Percentiles rank a stretch among this genome's conserved stretches.
These are phyloP conservation scores for Tragelaphus strepsiceros DNA, from an alignment of 2,113 vertebrate species.

Conservation along the genomic window DNA sequence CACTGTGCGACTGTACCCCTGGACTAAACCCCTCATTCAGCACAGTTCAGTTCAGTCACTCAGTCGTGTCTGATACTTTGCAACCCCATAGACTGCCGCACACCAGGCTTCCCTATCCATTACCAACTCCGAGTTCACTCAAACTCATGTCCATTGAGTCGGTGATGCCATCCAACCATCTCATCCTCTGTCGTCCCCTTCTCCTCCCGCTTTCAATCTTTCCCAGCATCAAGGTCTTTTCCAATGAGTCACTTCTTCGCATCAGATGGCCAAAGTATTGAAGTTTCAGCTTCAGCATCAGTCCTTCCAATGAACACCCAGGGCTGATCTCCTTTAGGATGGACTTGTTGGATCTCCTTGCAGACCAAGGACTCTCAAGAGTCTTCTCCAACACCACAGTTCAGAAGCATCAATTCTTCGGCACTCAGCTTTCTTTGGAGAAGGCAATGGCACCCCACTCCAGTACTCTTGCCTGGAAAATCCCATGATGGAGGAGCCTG, in stretches of 20 bases:
- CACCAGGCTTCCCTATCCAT: not conserved
- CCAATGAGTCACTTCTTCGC: not conserved
- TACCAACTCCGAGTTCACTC: not conserved
- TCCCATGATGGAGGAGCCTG: no score
- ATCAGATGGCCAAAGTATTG: not conserved
- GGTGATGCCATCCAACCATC: not conserved
- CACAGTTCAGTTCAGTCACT: not conserved
- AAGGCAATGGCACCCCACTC: no score
- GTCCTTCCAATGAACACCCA: not conserved
- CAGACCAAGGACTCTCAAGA: not conserved
- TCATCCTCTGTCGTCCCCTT: not conserved
- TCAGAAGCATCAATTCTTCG: not conserved
- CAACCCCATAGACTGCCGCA: not conserved
- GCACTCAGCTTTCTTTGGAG: not conserved
- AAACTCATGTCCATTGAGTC: not conserved
- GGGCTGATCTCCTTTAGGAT: not conserved
- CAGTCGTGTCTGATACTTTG: not conserved
- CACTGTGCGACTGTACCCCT: accelerated
- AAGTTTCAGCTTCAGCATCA: not conserved
- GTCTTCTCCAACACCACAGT: not conserved
- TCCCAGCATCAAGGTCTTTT: not conserved
- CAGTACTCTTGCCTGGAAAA: no score
- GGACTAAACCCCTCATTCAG: not conserved
- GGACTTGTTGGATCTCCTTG: not conserved
- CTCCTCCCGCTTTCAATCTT: accelerated